Percentiles rank a stretch among this genome's conserved stretches.
Conservation (phyloP, 2,888 invertebrate genomes). For the Cerastis rubricosa region DNA sequence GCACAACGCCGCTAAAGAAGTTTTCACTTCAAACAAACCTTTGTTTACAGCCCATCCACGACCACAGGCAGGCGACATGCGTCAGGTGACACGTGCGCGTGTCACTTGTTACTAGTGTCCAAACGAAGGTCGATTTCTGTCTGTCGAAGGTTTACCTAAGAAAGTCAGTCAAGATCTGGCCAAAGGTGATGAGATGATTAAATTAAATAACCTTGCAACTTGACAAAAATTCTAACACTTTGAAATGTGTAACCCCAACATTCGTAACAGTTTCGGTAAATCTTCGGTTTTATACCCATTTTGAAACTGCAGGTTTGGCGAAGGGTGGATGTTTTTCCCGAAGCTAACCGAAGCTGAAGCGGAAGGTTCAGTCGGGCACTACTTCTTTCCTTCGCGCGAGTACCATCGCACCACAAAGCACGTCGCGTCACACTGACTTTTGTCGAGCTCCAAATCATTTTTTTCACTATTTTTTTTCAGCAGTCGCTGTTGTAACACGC, state of each 20-base stretch:
- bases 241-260: not conserved
- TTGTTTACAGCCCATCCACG: not conserved
- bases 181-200: not conserved
- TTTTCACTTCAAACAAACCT: too few relatives aligned
- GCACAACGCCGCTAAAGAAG: too few relatives aligned
- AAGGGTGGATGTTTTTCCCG: not conserved
- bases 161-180: not conserved
- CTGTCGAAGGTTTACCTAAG: not conserved
- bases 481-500: not conserved
- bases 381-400: not conserved
- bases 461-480: not conserved
- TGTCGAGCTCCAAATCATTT: not conserved
- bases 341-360: not conserved
- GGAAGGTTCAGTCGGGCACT: not conserved
- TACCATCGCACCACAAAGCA: not conserved
- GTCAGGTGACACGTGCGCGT: not conserved
- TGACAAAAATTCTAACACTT: not conserved
- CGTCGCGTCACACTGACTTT: not conserved
- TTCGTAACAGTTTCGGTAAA: not conserved
- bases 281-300: not conserved
- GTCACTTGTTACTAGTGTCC: not conserved
- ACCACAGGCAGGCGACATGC: not conserved
- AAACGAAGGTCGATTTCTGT: not conserved
- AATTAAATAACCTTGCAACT: not conserved
- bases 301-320: not conserved